Evolutionary conservation across 2,113 vertebrate species (phyloP), one percentile per base, ranked within the genome.

Genomic region (Cyanocitta stelleri): DNA sequence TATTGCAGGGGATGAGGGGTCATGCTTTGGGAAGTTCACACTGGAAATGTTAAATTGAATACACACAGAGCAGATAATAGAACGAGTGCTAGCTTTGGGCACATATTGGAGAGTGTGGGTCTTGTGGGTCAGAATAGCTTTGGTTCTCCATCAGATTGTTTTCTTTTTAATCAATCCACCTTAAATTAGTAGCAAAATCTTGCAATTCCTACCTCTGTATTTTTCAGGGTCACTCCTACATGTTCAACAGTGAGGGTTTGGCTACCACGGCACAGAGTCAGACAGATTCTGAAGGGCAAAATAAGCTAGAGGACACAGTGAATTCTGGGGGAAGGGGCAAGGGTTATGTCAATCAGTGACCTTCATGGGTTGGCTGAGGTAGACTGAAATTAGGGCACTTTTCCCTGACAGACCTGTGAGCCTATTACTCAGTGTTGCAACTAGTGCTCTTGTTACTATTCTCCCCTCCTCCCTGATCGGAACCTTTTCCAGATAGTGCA

Each of bases 131-230:
- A 56, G 30, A 93, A 77, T 71, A 43, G 37, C 67, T 94, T 85
- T 75, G 90, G 78, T 83, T 95, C 82, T 95, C 76, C 52, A 90
- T 77, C 46, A 96, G 91, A 92, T 93, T 83, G 77, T 84, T 84
- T 95, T 96, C 24, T 83, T 93, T 90, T 76, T 23, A 92, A 86
- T 85, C 58, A 87, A n/a, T 56, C 49, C n/a, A 63, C 27, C 73
- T 93, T 67, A 67, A 67, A 95, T 88, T 71, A 81, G 26, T 71
- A 68, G 41, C 16, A 89, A 74, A 93, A 86, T 76, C n/a, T 55
- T 48, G 83, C 35, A 68, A 52, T 95, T 64, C 41, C 26, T 69
- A 43, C 26, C 13, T 62, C 35, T 58, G 0, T 67, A 7, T 85
- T 77, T 90, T 69, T 67, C 22, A 72, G 21, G 18, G 15, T 74